Evolutionary conservation across 2,113 vertebrate genomes (phyloP), one percentile per base, ranked within the genome.

Genomic region (Orientallactaga bullata): DNA sequence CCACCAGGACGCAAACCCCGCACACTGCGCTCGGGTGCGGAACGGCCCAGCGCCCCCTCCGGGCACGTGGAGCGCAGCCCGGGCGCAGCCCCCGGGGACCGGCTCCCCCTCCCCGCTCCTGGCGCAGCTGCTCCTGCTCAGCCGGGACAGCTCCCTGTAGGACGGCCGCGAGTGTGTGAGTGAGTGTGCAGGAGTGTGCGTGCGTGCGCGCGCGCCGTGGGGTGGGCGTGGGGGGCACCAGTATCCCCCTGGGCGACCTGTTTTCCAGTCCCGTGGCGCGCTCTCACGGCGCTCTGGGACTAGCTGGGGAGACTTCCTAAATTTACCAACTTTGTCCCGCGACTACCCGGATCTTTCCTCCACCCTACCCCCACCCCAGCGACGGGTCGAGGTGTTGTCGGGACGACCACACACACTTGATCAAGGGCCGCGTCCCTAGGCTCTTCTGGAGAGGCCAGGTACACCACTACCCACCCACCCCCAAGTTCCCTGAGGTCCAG

Each of bases 41-140:
- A 66, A 51, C 68, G 1, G 95, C 96, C 96, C 96, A 97, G 96
- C 96, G 97, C 97, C 97, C 97, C 97, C 95, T 97, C 97, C 95
- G 96, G 96, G 96, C 96, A 96, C 96, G 95, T 94, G 97, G 96
- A 95, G 97, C 94, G 97, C 95, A 96, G 94, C 94, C 95, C 86
- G 17, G 91, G 95, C 96, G 94, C 96, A 96, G 96, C 95, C 97
- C 95, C 95, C 16, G 94, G 96, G 95, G 96, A 95, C 88, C 91
- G 11, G n/a, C 93, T 55, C 95, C 93, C 95, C 96, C 95, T 86
- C 89, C 39, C 94, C 94, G 80, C 61, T 88, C 89, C 93, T 94
- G 39, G 93, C 91, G 96, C 97, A 97, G 97, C 97, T 97, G 96
- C 96, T 96, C 96, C 95, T 7, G 95, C 96, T 94, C 96, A 94